Percentiles rank a stretch among this genome's conserved stretches.
phyloP scores from a whole-genome alignment of 2,888 invertebrate genomes.

The Leptinotarsa juncta region DNA sequence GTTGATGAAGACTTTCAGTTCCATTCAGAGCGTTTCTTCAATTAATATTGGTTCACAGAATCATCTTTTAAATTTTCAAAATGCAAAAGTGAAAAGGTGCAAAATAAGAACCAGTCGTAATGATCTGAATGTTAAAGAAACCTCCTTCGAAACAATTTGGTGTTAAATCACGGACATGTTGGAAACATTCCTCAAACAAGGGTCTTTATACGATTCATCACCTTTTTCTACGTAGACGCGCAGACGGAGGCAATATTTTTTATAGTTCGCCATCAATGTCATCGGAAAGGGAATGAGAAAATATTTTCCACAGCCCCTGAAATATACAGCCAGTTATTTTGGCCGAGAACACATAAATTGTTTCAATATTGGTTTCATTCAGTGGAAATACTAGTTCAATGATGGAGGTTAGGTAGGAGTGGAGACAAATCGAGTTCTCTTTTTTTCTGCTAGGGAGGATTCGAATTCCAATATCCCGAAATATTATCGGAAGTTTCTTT shows the following conservation, averaged over 20 bases:
- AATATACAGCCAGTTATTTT: constrained; percentile 11
- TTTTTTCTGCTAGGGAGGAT: too few relatives aligned
- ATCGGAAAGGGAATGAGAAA: constrained; percentile 6
- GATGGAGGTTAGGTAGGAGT: not conserved
- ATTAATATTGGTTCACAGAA: too few relatives aligned
- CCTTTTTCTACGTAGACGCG: constrained; percentile 34
- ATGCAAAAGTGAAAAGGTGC: too few relatives aligned
- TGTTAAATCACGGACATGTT: constrained; percentile 52
- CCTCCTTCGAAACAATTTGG: constrained; percentile 37
- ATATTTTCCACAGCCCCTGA: not conserved
- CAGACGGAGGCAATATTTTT: constrained; percentile 32
- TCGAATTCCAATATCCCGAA: not conserved
- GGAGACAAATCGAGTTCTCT: not conserved
- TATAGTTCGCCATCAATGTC: constrained; percentile 26
- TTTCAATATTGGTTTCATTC: constrained; percentile 15
- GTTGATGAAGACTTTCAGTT: too few relatives aligned
- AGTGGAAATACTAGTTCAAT: not conserved
- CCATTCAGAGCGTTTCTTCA: too few relatives aligned
- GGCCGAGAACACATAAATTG: constrained; percentile 13
- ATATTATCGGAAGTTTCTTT: not conserved
- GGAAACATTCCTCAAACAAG: constrained; percentile 41
- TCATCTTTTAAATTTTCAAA: too few relatives aligned
- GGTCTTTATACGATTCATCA: constrained; percentile 39
- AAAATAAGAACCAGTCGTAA: too few relatives aligned
- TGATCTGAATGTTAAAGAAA: too few relatives aligned